phyloP scores from a whole-genome alignment of 2,888 invertebrate species.

The Plagodis dolabraria region DNA sequence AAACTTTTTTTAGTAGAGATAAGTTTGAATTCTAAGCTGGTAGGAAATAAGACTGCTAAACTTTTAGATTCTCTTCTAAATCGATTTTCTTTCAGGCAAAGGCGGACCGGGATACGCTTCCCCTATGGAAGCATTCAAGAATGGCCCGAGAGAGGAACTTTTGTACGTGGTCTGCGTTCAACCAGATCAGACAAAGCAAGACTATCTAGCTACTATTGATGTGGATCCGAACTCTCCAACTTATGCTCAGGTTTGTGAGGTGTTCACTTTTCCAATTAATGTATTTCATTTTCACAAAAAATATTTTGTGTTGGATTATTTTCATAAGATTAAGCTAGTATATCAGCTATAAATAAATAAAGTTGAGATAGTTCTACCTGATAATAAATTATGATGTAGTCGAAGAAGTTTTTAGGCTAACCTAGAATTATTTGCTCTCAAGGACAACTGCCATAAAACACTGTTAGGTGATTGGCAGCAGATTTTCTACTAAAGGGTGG shows the following conservation, averaged over 20 bases:
- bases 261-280: not conserved
- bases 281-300: too few relatives aligned
- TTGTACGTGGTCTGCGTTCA: conserved; percentile 96
- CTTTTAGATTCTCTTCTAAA: conserved; percentile 10
- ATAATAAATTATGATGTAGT: too few relatives aligned
- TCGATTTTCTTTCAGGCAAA: conserved; percentile 56
- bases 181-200: conserved; percentile 90
- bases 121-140: conserved; percentile 92
- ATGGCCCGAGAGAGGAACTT: conserved; percentile 93
- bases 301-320: too few relatives aligned
- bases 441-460: too few relatives aligned
- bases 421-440: too few relatives aligned
- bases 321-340: too few relatives aligned
- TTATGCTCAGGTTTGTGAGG: conserved; percentile 88
- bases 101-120: conserved; percentile 90
- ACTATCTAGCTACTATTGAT: conserved; percentile 96
- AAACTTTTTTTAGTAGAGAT: not conserved
- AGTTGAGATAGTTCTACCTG: too few relatives aligned
- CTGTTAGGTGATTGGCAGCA: too few relatives aligned
- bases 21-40: not conserved
- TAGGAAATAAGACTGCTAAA: conserved; percentile 2
- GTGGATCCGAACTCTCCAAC: conserved; percentile 94
- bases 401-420: too few relatives aligned
- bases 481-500: too few relatives aligned
- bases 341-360: too few relatives aligned